A percentile compares a stretch with the other conserved stretches of the same genome.
phyloP scores from a whole-genome alignment of 2,888 invertebrate species.

The Pimpla rufipes region DNA sequence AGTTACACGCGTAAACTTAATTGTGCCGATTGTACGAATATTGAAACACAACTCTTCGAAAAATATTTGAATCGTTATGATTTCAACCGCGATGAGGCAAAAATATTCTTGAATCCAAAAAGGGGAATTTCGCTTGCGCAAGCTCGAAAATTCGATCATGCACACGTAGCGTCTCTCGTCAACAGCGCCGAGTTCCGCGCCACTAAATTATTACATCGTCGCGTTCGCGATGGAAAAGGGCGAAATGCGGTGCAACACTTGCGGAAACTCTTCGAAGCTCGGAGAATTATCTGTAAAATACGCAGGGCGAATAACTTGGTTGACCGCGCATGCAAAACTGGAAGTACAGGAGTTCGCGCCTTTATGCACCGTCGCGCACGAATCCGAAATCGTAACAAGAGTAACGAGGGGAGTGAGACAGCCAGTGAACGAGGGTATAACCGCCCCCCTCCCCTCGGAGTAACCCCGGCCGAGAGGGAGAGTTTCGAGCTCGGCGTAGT shows the following conservation, averaged over 20 bases:
- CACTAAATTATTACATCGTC: neutral
- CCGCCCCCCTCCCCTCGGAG: neutral
- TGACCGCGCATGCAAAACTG: slow-evolving; percentile 2
- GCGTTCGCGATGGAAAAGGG: neutral
- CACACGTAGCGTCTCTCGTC: neutral
- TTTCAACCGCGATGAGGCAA: no score
- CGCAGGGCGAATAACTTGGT: neutral
- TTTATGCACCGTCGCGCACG: slow-evolving; percentile 1
- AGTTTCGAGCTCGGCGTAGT: slow-evolving; percentile 11
- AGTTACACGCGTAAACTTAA: no score
- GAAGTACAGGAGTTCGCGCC: neutral
- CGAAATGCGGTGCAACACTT: neutral
- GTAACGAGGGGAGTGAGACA: slow-evolving; percentile 20
- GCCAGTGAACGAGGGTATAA: neutral
- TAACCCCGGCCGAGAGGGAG: slow-evolving; percentile 4
- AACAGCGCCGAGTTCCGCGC: neutral
- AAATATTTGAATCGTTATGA: no score
- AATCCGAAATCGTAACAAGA: neutral
- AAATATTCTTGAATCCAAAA: no score
- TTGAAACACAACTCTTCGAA: no score
- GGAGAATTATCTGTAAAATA: neutral
- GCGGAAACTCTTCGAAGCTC: neutral
- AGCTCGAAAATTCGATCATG: neutral
- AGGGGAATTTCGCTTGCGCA: neutral
- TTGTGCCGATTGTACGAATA: no score